Evolutionary conservation across 92 coral and sea anemone genomes (phyloP).

Genomic region (Heteractis magnifica): DNA sequence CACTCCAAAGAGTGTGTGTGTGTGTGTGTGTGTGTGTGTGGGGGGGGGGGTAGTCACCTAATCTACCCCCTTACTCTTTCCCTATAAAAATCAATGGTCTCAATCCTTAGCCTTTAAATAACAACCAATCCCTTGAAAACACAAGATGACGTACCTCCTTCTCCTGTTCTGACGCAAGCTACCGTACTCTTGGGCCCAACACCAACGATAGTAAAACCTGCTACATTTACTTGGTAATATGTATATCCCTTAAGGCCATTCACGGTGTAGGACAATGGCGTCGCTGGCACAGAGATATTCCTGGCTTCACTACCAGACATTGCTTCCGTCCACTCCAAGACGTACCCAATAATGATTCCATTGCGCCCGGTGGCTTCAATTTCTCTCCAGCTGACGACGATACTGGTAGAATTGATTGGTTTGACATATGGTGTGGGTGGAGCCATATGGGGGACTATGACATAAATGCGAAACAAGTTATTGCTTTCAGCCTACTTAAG

Average conservation of each 20-base stretch:
- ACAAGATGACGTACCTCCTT: conserved; percentile 35
- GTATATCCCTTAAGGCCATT: conserved; percentile 16
- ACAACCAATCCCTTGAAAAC: not conserved
- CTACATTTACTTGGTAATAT: not conserved
- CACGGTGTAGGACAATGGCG: not conserved
- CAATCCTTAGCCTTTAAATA: not conserved
- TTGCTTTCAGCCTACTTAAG: not conserved
- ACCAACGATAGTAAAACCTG: conserved; percentile 1
- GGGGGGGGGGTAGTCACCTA: too few species aligned
- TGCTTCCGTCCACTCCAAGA: not conserved
- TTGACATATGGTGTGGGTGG: conserved; percentile 47
- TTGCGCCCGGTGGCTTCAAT: conserved; percentile 35
- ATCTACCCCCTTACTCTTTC: too few species aligned
- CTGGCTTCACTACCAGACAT: not conserved
- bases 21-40: too few species aligned
- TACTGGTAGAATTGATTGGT: conserved; percentile 61
- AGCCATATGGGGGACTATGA: conserved; percentile 62
- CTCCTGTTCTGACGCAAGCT: conserved; percentile 15
- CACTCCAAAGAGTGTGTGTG: too few species aligned
- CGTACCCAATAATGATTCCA: conserved; percentile 44
- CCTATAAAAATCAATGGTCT: not conserved
- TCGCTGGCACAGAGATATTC: not conserved
- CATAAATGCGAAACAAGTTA: not conserved
- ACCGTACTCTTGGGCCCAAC: conserved; percentile 3
- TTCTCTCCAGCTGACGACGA: conserved; percentile 64